These are phyloP conservation scores for Xestoiulus laeticollis DNA, from an alignment of 2,888 invertebrate species.

Conservation along the genomic window DNA sequence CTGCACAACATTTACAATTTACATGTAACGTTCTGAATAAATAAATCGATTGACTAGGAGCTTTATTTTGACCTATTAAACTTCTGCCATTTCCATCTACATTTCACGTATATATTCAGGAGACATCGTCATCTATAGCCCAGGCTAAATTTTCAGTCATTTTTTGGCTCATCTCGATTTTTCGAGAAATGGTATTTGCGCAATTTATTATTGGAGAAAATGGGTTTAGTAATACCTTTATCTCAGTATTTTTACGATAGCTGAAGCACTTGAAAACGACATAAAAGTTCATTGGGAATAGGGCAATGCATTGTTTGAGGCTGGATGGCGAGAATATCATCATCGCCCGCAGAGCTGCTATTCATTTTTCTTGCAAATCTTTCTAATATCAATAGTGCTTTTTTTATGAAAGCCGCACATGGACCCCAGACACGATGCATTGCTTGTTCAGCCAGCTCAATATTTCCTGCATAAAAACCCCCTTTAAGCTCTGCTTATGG, in stretches of 20 bases:
- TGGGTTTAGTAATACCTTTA: conserved; percentile 29
- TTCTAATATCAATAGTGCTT: conserved; percentile 34
- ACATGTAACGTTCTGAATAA: too few relatives aligned
- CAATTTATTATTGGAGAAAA: conserved; percentile 28
- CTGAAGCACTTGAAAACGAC: conserved; percentile 29
- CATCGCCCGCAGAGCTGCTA: conserved; percentile 34
- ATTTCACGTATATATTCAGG: background rate
- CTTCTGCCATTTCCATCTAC: conserved; percentile 7
- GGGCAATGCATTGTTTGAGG: background rate
- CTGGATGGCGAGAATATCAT: background rate
- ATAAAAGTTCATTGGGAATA: conserved; percentile 37
- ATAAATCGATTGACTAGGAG: too few relatives aligned
- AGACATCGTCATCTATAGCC: background rate
- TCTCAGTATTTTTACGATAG: conserved; percentile 22
- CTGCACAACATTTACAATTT: too few relatives aligned
- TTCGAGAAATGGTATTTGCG: conserved; percentile 5
- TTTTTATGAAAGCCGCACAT: conserved; percentile 19
- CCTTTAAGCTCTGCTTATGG: background rate
- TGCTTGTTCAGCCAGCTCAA: conserved; percentile 4
- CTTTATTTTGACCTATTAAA: background rate
- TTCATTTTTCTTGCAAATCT: conserved; percentile 37
- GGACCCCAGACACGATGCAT: background rate
- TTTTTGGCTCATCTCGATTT: conserved; percentile 18
- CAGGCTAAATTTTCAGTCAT: background rate
- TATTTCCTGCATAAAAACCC: conserved; percentile 2